Conservation (phyloP, 1,140 invertebrate species). For the Zelostemma sp. region DNA sequence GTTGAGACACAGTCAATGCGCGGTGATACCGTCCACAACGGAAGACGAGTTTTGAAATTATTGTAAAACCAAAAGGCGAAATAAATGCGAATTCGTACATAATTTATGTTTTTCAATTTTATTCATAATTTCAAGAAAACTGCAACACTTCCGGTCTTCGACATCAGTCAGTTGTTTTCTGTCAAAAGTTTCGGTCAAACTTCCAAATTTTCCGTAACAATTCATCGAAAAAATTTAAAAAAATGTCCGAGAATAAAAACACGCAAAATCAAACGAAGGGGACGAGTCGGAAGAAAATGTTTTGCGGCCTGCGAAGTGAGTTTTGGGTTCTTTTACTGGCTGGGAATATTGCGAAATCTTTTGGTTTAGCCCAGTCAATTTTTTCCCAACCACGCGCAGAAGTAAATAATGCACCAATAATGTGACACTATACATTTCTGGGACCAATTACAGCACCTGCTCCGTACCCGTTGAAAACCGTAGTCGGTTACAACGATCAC, state of each 20-base stretch:
- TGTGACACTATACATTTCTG: background rate
- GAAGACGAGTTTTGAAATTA: constrained; percentile 53
- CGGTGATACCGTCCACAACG: constrained; percentile 45
- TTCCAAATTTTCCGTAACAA: constrained; percentile 17
- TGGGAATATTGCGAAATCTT: background rate
- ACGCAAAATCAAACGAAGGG: background rate
- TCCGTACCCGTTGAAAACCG: constrained; percentile 57
- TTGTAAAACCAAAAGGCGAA: background rate
- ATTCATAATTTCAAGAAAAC: constrained; percentile 2
- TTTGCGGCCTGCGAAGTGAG: constrained; percentile 16
- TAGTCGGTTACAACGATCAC: constrained; percentile 57
- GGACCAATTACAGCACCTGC: constrained; percentile 54
- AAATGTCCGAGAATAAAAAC: constrained; percentile 10
- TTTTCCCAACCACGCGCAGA: no score
- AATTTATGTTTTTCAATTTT: background rate
- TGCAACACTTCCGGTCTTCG: background rate
- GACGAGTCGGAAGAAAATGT: constrained; percentile 4
- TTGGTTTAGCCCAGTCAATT: no score
- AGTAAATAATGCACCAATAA: background rate
- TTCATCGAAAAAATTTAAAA: constrained; percentile 5
- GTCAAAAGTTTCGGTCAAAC: constrained; percentile 7
- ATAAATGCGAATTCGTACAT: background rate
- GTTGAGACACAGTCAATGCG: constrained; percentile 59
- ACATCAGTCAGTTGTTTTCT: background rate
- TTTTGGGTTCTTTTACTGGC: constrained; percentile 1